Evolutionary conservation across 2,797 vertebrate species (phyloP).

Genomic region (Cyclopterus lumpus): DNA sequence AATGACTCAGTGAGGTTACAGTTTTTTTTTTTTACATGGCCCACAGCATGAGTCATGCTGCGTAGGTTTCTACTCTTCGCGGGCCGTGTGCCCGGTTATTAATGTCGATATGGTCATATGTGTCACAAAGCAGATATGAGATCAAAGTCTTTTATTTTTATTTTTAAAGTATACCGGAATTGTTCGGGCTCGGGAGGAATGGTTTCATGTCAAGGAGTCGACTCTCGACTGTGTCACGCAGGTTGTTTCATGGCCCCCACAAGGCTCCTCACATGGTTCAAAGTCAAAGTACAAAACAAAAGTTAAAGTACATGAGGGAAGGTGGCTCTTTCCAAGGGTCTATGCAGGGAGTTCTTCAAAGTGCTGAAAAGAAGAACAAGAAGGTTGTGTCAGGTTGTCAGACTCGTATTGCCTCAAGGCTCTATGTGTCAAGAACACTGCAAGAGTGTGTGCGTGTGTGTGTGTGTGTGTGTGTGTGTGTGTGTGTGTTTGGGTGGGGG

Average conservation of each 20-base stretch:
- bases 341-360: conserved; percentile 17
- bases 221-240: not conserved
- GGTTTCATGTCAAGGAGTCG: conserved; percentile 9
- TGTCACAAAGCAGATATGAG: conserved; percentile 19
- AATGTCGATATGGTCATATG: not conserved
- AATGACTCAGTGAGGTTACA: conserved; percentile 38
- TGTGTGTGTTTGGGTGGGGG: not conserved
- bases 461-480: not conserved
- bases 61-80: conserved; percentile 28
- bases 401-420: conserved; percentile 30
- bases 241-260: conserved; percentile 4
- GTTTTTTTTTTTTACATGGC: not conserved
- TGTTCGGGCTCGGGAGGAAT: not conserved
- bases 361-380: not conserved
- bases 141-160: not conserved
- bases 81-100: conserved; percentile 11
- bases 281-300: conserved; percentile 22
- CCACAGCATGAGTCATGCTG: conserved; percentile 38
- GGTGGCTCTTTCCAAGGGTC: conserved; percentile 9
- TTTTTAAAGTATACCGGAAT: not conserved
- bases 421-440: conserved; percentile 10
- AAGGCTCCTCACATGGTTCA: conserved; percentile 11
- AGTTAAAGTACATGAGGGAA: conserved; percentile 25
- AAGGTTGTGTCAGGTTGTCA: conserved; percentile 38
- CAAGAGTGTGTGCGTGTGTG: not conserved